Percentiles rank a stretch among this genome's conserved stretches.
phyloP scores from a whole-genome alignment of 2,797 vertebrate species.

The Echeneis naucrates region DNA sequence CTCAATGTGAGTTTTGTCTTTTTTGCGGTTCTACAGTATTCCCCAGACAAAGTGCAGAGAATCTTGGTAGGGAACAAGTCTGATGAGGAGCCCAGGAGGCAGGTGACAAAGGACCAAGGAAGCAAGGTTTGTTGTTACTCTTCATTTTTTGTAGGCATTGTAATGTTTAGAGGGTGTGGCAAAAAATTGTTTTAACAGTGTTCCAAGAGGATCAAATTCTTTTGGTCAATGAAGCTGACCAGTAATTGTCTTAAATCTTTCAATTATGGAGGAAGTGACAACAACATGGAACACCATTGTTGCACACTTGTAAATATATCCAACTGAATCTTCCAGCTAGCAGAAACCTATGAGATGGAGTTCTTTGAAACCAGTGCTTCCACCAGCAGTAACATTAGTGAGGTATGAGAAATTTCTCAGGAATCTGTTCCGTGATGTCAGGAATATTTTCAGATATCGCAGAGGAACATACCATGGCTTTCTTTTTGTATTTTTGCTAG shows the following conservation, averaged over 20 bases:
- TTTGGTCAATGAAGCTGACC: neutral
- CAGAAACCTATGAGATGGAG: conserved; percentile 91
- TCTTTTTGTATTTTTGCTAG: neutral
- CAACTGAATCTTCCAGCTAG: conserved; percentile 83
- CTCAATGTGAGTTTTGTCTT: conserved; percentile 9
- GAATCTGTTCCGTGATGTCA: neutral
- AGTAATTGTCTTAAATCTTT: neutral
- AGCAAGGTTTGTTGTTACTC: conserved; percentile 92
- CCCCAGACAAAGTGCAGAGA: conserved; percentile 89
- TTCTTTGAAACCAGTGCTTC: conserved; percentile 95
- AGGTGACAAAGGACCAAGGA: conserved; percentile 91
- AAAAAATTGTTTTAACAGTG: neutral
- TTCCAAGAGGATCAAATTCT: neutral
- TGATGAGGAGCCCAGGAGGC: conserved; percentile 89
- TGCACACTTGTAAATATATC: conserved; percentile 21
- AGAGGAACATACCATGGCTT: neutral
- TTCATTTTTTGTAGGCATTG: neutral
- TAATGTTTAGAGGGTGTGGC: neutral
- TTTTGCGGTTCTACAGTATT: conserved; percentile 78
- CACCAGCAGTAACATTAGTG: conserved; percentile 89
- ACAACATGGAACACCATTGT: neutral
- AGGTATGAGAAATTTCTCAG: conserved; percentile 81
- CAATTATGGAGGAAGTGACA: neutral
- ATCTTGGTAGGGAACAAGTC: conserved; percentile 95
- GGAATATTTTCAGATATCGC: neutral